Base-by-base conservation (phyloP, 1,140 invertebrate genomes). In the Drosophila takahashii region DNA sequence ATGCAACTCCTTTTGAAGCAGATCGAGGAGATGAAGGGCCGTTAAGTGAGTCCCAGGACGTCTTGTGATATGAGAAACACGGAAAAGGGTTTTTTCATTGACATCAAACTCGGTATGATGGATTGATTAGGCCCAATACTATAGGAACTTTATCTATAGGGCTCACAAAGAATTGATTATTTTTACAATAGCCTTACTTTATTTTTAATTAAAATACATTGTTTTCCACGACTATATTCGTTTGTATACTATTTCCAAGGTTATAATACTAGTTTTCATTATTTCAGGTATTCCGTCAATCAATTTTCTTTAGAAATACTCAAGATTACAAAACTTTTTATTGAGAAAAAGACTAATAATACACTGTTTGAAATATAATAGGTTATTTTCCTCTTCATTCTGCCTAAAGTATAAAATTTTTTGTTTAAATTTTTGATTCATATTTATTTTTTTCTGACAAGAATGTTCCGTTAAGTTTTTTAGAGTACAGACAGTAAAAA, bases 1-100 rank as follows among this genome's bases (percentile, higher is more conserved):
- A 91, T 92, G 87, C 83, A 92, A 59, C 50, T 90, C 26, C 53
- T 92, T 16, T 59, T 92, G 0, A 92, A 92, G 45, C 90, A 92
- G 57, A 92, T 92, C n/a, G 87, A 91, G 62, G 87, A 92, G 56
- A 83, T 90, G 78, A 91, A 91, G 32, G 39, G 62, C 8, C 75
- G 64, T 13, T 72, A 47, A 72, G 27, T 65, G 36, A 73, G 56
- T 47, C 45, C 0, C 36, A 42, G 44, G 9, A 22, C 9, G 13
- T 22, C 2, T 39, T 1, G 9, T 13, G 7, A 32, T 26, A 10
- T 26, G 15, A 15, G 26, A 29, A 13, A 18, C 48, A 13, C 16
- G 8, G 8, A 32, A 9, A 32, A 32, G 29, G 29, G 8, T 1
- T 7, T 32, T 0, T 32, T 32, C 9, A 32, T 18, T 16, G 15